phyloP scores from a whole-genome alignment of 1,140 invertebrate species.

The Aphis craccivora region DNA sequence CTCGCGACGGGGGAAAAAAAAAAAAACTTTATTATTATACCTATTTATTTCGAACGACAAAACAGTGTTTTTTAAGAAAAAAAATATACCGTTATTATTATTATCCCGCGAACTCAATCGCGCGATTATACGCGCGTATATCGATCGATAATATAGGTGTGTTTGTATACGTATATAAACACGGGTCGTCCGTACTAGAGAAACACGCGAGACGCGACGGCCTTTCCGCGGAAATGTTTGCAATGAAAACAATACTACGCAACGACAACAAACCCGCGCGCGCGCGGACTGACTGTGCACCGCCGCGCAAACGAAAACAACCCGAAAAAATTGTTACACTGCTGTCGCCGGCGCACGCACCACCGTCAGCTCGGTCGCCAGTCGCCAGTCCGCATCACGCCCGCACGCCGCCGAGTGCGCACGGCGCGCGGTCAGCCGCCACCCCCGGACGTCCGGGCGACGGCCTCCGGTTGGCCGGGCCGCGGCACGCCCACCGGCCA shows the following conservation, averaged over 20 bases:
- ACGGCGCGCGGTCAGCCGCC: not conserved
- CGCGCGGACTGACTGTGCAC: constrained; percentile 25
- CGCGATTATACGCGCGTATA: not conserved
- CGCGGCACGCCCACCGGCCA: not conserved
- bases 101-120: not conserved
- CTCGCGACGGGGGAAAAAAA: not conserved
- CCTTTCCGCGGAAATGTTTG: constrained; percentile 29
- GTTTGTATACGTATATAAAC: not conserved
- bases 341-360: constrained; percentile 31
- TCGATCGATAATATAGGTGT: not conserved
- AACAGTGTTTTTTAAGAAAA: not conserved
- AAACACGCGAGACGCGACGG: constrained; percentile 35
- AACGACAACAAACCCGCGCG: constrained; percentile 50
- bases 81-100: not conserved
- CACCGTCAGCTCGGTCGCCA: not conserved
- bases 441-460: constrained; percentile 7
- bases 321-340: constrained; percentile 41
- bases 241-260: constrained; percentile 56
- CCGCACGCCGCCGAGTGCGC: not conserved
- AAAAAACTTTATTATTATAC: not conserved
- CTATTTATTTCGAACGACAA: not conserved
- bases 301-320: constrained; percentile 40
- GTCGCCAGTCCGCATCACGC: constrained; percentile 37
- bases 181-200: not conserved
- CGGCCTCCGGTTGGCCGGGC: constrained; percentile 2